These are phyloP conservation scores for Stegodyphus mimosarum DNA, from an alignment of 1,140 invertebrate genomes.

Conservation along the genomic window DNA sequence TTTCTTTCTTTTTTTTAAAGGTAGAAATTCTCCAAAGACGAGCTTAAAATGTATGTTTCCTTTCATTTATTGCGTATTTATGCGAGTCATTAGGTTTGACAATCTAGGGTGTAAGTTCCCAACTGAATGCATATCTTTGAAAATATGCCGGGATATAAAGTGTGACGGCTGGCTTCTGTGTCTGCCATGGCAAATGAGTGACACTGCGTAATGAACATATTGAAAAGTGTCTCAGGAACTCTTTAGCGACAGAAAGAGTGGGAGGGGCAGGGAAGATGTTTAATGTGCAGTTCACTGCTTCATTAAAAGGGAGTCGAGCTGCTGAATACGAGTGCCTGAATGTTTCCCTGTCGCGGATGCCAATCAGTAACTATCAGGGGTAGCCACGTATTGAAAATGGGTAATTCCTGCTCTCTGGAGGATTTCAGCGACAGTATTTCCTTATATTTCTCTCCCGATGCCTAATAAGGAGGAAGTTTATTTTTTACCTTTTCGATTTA, in stretches of 20 bases:
- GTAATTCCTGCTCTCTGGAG: too few relatives aligned
- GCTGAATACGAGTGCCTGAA: not conserved
- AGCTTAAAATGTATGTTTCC: too few relatives aligned
- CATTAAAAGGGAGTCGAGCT: constrained; percentile 1
- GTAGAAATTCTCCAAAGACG: too few relatives aligned
- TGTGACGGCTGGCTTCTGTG: not conserved
- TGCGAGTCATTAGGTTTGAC: constrained; percentile 7
- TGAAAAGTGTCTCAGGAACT: constrained; percentile 14
- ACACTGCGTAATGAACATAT: constrained; percentile 31
- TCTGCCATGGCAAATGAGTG: not conserved
- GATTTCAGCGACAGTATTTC: too few relatives aligned
- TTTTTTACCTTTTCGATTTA: too few relatives aligned
- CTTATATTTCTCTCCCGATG: too few relatives aligned
- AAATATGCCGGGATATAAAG: not conserved
- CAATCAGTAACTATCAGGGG: not conserved
- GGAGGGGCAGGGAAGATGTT: not conserved
- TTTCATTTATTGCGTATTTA: constrained; percentile 12
- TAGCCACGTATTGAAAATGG: not conserved
- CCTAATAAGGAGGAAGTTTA: too few relatives aligned
- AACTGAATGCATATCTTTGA: not conserved
- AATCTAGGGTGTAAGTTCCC: not conserved
- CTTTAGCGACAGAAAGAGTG: too few relatives aligned
- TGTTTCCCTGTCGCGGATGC: not conserved
- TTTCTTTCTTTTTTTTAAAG: too few relatives aligned
- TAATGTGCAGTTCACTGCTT: constrained; percentile 4